Base-by-base conservation (phyloP, 2,888 invertebrate genomes). In the Alsophila aescularia region DNA sequence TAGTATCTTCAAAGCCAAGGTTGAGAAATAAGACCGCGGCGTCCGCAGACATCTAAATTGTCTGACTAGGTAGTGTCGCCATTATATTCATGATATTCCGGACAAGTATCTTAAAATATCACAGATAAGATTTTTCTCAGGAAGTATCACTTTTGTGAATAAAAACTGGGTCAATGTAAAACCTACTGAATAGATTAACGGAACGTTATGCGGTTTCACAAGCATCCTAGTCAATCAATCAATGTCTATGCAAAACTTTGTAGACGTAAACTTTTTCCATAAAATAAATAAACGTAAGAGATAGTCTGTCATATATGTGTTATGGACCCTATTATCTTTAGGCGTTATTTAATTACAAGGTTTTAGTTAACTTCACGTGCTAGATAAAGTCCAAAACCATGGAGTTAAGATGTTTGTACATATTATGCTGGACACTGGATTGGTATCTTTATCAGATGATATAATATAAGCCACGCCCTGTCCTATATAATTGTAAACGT, bases 1-100 rank as follows among this genome's bases (percentile, higher is more conserved):
- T 67, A 69, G 62, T 52, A 59, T 66, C 61, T 67, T 67, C 73
- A 75, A 73, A 73, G 74, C 69, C 75, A 75, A 75, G 75, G 75
- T 61, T 71, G 60, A 39, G 39, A 49, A 58, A 66, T 59, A 54
- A 63, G 54, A 52, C 34, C 45, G 34, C 39, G 48, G 45, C 35
- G 49, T n/a, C 45, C 57, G 58, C 52, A 62, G 57, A 58, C 62
- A 55, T 57, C 52, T 66, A 53, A 60, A 62, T 60, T 51, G 45
- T 37, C 45, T 44, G 45, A 39, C 35, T 21, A 29, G 24, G 18
- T 39, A 34, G 39, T 44, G 45, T 10, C 40, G 41, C 44, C 45
- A 27, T 18, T n/a, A 8, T 32, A n/a, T 54, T 40, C 10, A 4
- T 6, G n/a, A 14, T 39, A 24, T 7, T 34, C 10, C 18, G 54